Base-by-base conservation (phyloP, 2,888 invertebrate species). In the Troides helena region DNA sequence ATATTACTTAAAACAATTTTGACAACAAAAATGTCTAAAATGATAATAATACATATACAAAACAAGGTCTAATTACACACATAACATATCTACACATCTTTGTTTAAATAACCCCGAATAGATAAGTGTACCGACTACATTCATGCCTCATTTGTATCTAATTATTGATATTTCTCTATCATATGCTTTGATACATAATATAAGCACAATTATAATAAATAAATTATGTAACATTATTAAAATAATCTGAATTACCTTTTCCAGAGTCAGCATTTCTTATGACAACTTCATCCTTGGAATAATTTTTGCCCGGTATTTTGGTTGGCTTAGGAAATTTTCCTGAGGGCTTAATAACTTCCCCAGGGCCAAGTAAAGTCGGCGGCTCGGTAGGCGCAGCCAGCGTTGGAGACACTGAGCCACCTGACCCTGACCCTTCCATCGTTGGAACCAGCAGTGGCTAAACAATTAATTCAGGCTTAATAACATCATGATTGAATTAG, bases 261-360 rank as follows among this genome's bases (percentile, higher is more conserved):
- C 98, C 98, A 66, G 98, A 98, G 90, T 98, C 98, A 73, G 98
- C 97, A 88, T 98, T 98, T 76, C 98, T 94, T 81, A 99, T 99
- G 73, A 98, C 97, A 74, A 98, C 97, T 91, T 99, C 98, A 85
- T 98, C 98, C 87, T 98, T 98, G 81, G 97, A 97, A 90, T 98
- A 98, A 85, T 97, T 98, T 90, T 98, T 98, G 77, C 97, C 97
- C 64, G 97, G 97, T 78, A 98, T 97, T 88, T 97, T 96, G 17
- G 97, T 97, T 58, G 98, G 97, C 86, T 97, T 97, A 66, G 95
- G 93, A 88, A 97, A 98, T 90, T 98, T 98, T 70, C 98, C 98
- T 57, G 97, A 98, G 71, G 96, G 95, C 87, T 97, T 97, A 77
- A 98, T 94, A 66, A 98, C 94, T 89, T 98, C 98, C 66, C 97